Percentiles rank a stretch among this genome's conserved stretches.
Conservation (phyloP, 2,113 vertebrate species). For the Eulemur macaco region DNA sequence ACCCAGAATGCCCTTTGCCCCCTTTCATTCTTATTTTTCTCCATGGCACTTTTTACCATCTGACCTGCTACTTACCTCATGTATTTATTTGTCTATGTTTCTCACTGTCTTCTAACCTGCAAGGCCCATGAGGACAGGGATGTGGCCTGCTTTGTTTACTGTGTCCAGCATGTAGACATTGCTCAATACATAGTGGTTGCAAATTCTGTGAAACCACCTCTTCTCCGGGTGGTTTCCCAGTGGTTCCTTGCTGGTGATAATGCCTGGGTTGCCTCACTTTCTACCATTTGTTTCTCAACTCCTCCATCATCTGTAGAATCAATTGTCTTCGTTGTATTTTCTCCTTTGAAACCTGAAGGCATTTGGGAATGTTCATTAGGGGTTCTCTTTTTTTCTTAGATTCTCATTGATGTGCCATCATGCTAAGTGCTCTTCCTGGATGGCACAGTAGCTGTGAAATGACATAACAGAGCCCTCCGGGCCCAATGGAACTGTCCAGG, state of each 20-base stretch:
- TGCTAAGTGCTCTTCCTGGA: accelerated
- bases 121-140: background rate
- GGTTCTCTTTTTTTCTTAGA: background rate
- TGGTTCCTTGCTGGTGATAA: accelerated
- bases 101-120: no score
- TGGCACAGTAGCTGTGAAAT: background rate
- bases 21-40: background rate
- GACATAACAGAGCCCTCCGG: accelerated
- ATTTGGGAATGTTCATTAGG: background rate
- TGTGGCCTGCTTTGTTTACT: no score
- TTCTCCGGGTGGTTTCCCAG: background rate
- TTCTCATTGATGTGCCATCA: background rate
- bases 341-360: background rate
- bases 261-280: background rate
- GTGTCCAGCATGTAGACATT: background rate
- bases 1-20: accelerated
- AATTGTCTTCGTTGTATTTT: background rate
- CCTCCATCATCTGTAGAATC: no score
- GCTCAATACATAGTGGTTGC: no score
- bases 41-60: background rate
- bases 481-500: accelerated
- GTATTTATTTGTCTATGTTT: accelerated
- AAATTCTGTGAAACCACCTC: background rate
- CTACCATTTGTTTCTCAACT: background rate
- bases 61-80: background rate